Conservation (phyloP, 2,797 vertebrate species). For the Carcharodon carcharias region DNA sequence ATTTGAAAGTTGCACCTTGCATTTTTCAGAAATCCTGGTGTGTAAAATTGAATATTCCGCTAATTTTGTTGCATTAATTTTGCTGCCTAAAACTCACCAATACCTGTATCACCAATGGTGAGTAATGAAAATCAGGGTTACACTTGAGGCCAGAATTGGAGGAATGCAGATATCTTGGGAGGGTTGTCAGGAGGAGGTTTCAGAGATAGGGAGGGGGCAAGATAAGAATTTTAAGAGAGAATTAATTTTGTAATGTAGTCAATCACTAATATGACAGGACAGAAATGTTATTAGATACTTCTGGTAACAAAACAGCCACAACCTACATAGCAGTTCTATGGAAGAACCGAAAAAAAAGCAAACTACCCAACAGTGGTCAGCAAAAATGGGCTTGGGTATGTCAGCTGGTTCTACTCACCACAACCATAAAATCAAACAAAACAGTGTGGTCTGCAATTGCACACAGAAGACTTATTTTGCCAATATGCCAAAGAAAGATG, state of each 20-base stretch:
- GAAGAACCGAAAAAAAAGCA: background rate
- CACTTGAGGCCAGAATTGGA: background rate
- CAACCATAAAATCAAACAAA: background rate
- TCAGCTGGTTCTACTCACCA: background rate
- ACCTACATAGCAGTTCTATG: background rate
- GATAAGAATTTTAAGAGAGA: background rate
- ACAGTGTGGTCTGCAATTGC: background rate
- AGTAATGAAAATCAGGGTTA: background rate
- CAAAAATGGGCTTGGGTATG: background rate
- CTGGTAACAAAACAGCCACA: background rate
- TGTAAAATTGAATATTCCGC: background rate
- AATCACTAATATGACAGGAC: background rate
- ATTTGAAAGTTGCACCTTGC: background rate
- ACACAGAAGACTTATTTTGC: background rate
- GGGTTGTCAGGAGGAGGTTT: background rate
- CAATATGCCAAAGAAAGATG: background rate
- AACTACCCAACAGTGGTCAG: background rate
- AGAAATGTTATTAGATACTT: background rate
- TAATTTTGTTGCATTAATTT: background rate
- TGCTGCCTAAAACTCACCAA: background rate
- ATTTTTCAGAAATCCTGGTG: background rate
- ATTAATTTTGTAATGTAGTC: background rate
- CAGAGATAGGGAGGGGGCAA: background rate
- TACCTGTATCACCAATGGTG: background rate
- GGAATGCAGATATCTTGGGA: background rate